phyloP scores from a whole-genome alignment of 2,113 vertebrate species.

The Camelus bactrianus region DNA sequence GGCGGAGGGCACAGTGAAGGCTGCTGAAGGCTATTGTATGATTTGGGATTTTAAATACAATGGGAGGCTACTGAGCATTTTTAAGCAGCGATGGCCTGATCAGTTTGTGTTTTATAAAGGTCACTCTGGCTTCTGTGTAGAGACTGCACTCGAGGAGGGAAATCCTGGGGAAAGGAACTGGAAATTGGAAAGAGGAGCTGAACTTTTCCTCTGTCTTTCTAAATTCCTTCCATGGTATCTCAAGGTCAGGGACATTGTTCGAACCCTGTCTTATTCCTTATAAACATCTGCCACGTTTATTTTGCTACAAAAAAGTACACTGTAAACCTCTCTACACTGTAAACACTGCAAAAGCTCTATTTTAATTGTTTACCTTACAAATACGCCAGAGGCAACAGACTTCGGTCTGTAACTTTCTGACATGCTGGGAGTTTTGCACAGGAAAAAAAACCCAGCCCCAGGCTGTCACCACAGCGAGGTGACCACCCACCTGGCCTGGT shows the following conservation, averaged over 20 bases:
- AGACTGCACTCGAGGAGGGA: not conserved
- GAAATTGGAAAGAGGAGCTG: not conserved
- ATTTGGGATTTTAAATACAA: constrained; percentile 11
- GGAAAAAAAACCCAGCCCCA: not conserved
- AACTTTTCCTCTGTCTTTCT: not conserved
- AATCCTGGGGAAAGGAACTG: not conserved
- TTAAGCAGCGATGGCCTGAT: not conserved
- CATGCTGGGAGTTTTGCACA: not conserved
- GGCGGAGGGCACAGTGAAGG: not conserved
- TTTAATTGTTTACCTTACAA: not conserved
- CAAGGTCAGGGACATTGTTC: not conserved
- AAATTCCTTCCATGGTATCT: not conserved
- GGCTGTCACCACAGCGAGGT: not conserved
- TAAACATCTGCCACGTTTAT: not conserved
- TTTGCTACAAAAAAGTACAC: not conserved
- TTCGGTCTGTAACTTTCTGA: not conserved
- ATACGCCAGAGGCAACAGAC: not conserved
- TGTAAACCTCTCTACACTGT: not conserved
- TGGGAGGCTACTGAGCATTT: not conserved
- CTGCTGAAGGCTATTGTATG: not conserved
- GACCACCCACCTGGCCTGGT: too few species aligned
- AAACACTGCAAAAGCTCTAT: not conserved
- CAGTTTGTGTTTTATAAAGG: constrained; percentile 12
- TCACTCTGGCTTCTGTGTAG: not conserved
- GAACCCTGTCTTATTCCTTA: not conserved